Percentiles rank a stretch among this genome's conserved stretches.
Conservation (phyloP, 2,797 vertebrate species). For the Coluber constrictor region DNA sequence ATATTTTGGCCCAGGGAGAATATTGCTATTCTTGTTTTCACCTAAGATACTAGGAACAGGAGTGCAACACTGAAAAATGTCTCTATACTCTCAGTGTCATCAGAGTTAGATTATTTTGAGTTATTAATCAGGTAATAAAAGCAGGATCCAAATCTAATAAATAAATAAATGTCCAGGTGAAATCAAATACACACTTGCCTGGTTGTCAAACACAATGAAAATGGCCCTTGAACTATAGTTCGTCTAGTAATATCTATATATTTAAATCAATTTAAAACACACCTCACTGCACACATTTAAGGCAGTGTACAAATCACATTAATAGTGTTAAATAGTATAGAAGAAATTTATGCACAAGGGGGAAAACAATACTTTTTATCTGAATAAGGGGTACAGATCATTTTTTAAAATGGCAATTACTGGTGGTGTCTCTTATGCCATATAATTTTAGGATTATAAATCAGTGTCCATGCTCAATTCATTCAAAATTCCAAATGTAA, state of each 20-base stretch:
- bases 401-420: background rate
- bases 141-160: background rate
- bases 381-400: background rate
- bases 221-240: background rate
- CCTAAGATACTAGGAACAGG: background rate
- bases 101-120: background rate
- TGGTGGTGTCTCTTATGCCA: background rate
- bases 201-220: background rate
- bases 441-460: background rate
- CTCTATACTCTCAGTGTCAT: background rate
- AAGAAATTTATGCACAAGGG: background rate
- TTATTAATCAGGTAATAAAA: background rate
- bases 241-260: background rate
- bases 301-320: background rate
- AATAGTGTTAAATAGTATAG: background rate
- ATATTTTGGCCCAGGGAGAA: background rate
- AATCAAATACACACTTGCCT: background rate
- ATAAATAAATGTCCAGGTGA: background rate
- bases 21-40: background rate
- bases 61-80: background rate
- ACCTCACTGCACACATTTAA: background rate
- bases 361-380: background rate
- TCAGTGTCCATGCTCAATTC: background rate
- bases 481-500: fast-evolving
- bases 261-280: background rate